Conservation (phyloP, 2,797 vertebrate species). For the Melanogrammus aeglefinus region DNA sequence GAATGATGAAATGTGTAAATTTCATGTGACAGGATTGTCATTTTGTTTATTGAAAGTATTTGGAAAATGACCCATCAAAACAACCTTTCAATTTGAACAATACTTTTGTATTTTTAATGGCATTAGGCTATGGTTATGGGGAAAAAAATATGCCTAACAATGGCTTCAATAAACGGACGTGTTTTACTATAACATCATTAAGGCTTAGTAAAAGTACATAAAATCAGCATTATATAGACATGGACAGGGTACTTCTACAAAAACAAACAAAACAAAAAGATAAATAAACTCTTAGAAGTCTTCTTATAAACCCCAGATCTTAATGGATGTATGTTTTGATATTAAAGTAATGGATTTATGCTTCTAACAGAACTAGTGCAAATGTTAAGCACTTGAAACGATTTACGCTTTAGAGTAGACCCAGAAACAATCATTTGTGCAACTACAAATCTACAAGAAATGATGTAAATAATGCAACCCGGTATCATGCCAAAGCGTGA, state of each 20-base stretch:
- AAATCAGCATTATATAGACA: background rate
- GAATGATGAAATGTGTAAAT: background rate
- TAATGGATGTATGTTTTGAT: too few relatives aligned
- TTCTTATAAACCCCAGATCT: background rate
- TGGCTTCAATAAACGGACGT: background rate
- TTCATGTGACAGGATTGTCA: slow-evolving; percentile 1
- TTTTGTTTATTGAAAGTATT: background rate
- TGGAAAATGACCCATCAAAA: background rate
- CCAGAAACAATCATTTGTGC: background rate
- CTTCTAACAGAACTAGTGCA: background rate
- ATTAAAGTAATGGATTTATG: background rate
- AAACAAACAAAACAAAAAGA: background rate
- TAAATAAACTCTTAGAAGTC: too few relatives aligned
- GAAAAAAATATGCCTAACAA: background rate
- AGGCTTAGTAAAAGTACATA: background rate
- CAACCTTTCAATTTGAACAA: background rate
- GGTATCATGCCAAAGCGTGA: too few relatives aligned
- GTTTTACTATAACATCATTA: background rate
- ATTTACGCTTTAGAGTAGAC: background rate
- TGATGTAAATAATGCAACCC: too few relatives aligned
- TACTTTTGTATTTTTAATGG: background rate
- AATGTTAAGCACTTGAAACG: background rate
- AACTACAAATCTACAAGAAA: too few relatives aligned
- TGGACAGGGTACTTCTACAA: background rate
- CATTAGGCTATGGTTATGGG: background rate